Base-by-base conservation (phyloP, 2,113 vertebrate genomes). In the Aplodontia rufa region DNA sequence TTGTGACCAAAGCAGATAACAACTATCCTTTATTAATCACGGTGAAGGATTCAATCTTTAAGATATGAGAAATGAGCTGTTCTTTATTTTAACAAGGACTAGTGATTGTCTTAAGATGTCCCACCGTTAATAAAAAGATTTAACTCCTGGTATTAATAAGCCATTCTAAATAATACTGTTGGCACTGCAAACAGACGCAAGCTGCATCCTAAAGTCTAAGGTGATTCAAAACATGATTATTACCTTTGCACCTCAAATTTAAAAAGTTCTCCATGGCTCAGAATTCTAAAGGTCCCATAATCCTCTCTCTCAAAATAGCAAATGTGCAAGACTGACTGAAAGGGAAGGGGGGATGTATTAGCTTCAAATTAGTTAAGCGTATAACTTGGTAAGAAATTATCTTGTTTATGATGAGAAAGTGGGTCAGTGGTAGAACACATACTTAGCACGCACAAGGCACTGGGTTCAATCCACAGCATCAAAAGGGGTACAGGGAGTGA, bases 11-110 rank as follows among this genome's bases (percentile, higher is more conserved):
- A 98, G 97, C 97, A 98, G 99, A 99, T 99, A 99, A 98, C 97
- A 99, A 98, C 96, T 98, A 97, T 97, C 97, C 96, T 98, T 98
- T 98, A 99, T 99, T 99, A 99, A 99, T 99, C 99, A 98, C 96
- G 17, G 68, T 98, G 96, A 98, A 97, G 94, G 97, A 88, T 95
- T 98, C 96, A 96, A 71, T 98, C 98, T 98, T 98, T 97, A 89
- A 98, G 98, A 98, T 98, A 98, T 45, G 62, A 97, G 98, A 98
- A 98, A 96, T 93, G 90, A 98, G 83, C 90, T 95, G 69, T 97
- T 98, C 97, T 95, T 98, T 97, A 93, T 64, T 88, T 91, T 96
- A 98, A 97, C 91, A 97, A 97, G 97, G 94, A 97, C 58, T 81
- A 64, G n/a, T 75, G 64, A 94, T 97, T 96, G 88, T 97, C 94